Base-by-base conservation (phyloP, 2,797 vertebrate genomes). In the Sparus aurata region DNA sequence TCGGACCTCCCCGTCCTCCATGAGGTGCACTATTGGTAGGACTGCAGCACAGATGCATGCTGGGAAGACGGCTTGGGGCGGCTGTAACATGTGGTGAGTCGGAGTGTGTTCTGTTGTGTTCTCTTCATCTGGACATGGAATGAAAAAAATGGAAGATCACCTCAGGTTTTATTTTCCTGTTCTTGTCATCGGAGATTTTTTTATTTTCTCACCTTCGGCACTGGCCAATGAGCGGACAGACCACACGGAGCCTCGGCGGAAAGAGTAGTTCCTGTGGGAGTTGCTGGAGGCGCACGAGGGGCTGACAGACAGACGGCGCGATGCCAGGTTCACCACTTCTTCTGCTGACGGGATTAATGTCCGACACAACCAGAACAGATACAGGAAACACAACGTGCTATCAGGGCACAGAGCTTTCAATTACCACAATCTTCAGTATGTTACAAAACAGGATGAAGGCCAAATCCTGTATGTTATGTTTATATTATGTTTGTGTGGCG, bases 11-110 rank as follows among this genome's bases (percentile, higher is more conserved):
- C 98, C 98, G 0, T 99, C 98, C 92, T 99, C 98, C 98, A 99
- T 99, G 72, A 99, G 92, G 77, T 99, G 98, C 78, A 99, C 98
- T 46, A 99, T 99, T 3, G 98, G 98, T 5, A 99, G 94, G 46
- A 99, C 98, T 0, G 98, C 97, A 6, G 98, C 98, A 93, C 98
- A 99, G 87, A 99, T 99, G 93, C 98, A 99, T 1, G 98, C 98
- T 92, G 98, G 98, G 91, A 99, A 99, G 60, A 99, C 98, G 0
- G 98, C 97, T 84, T 99, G 98, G 0, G 98, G 98, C 0, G 98
- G 98, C 49, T 99, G 98, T 10, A 98, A 94, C 87, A 97, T 96
- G 17, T 99, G 98, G 77, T 99, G 98, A 54, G 97, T 99, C 8
- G 97, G 98, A 0, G 98, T 99, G 90, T 99, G 98, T 70, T 99